Conservation (phyloP, 2,888 invertebrate genomes). For the Venustoraphidia nigricollis region DNA sequence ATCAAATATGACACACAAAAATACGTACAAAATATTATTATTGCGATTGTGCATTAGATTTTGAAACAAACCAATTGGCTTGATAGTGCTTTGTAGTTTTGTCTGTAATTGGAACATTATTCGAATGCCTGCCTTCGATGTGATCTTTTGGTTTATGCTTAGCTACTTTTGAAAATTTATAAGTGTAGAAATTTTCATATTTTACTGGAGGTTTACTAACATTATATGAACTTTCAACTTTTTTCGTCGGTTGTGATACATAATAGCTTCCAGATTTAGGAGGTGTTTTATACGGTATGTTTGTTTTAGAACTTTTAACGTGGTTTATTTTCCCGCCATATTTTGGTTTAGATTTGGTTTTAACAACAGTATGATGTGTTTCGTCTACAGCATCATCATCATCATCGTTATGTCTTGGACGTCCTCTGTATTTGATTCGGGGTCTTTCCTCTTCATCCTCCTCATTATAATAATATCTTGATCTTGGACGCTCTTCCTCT, state of each 20-base stretch:
- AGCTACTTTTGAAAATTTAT: no score
- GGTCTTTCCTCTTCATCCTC: slow-evolving; percentile 9
- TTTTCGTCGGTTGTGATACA: neutral
- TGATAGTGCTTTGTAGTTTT: slow-evolving; percentile 12
- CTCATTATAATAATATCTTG: slow-evolving; percentile 8
- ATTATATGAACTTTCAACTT: no score
- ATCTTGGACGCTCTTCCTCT: slow-evolving; percentile 9
- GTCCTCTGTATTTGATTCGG: neutral
- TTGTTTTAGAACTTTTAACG: neutral
- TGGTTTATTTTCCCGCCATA: neutral
- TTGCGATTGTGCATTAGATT: no score
- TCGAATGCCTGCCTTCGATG: slow-evolving; percentile 12
- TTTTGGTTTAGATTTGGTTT: neutral
- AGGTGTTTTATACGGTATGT: neutral
- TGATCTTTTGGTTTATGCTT: slow-evolving; percentile 7
- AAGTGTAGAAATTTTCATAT: no score
- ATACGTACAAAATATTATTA: no score
- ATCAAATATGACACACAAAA: no score
- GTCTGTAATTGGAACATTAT: slow-evolving; percentile 13
- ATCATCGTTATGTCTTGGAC: neutral
- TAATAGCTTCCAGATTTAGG: neutral
- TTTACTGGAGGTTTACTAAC: no score
- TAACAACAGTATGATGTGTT: neutral
- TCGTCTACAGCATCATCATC: neutral
- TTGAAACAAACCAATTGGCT: slow-evolving; percentile 15